Evolutionary conservation across 1,140 invertebrate species (phyloP).

Genomic region (Sycophila sp.): DNA sequence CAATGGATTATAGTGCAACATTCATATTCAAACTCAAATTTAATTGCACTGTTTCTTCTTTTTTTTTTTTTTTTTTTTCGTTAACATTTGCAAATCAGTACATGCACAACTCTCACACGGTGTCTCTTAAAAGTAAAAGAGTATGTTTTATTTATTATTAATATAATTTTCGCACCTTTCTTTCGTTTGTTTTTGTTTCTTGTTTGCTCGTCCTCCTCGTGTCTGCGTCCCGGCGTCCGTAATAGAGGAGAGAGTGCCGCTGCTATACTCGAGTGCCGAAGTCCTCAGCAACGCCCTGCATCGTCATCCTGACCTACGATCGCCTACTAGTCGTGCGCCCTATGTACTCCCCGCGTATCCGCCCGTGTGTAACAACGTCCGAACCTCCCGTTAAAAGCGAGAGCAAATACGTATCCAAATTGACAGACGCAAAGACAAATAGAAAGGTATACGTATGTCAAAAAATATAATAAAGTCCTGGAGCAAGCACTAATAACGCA

Average conservation of each 20-base stretch:
- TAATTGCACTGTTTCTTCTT: too few relatives aligned
- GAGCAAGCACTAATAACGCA: not conserved
- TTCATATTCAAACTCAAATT: too few relatives aligned
- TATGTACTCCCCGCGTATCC: slow-evolving; percentile 56
- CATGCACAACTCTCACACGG: too few relatives aligned
- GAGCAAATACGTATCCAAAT: not conserved
- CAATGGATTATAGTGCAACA: too few relatives aligned
- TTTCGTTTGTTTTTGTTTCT: slow-evolving; percentile 53
- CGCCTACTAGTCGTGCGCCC: slow-evolving; percentile 45
- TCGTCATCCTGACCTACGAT: slow-evolving; percentile 57
- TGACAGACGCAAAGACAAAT: not conserved
- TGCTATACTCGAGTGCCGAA: slow-evolving; percentile 64
- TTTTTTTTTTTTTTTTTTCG: too few relatives aligned
- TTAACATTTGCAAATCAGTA: too few relatives aligned
- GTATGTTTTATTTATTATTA: not conserved
- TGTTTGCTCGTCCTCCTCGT: slow-evolving; percentile 23
- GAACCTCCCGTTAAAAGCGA: slow-evolving; percentile 49
- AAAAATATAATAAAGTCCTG: not conserved
- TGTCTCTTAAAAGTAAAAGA: too few relatives aligned
- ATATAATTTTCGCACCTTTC: slow-evolving; percentile 52
- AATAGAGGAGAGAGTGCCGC: slow-evolving; percentile 66
- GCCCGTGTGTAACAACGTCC: slow-evolving; percentile 57
- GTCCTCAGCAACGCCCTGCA: slow-evolving; percentile 65
- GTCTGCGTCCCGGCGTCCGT: slow-evolving; percentile 37
- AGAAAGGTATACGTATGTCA: not conserved